Percentiles rank a stretch among this genome's conserved stretches.
These are phyloP conservation scores for Takifugu rubripes DNA, from an alignment of 2,797 vertebrate species.

Conservation along the genomic window DNA sequence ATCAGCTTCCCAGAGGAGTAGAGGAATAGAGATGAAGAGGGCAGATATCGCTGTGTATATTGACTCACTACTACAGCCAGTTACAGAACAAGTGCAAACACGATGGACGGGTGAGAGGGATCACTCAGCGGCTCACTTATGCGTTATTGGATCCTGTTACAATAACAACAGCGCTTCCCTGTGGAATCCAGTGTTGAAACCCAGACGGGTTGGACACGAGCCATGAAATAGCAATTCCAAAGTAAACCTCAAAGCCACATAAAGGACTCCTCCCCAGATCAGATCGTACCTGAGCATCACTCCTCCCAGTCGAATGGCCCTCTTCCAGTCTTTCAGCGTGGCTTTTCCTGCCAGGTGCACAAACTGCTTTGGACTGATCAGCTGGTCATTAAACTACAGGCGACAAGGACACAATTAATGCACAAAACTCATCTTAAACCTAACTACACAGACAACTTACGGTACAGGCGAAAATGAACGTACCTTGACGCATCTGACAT, in stretches of 20 bases:
- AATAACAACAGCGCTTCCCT: slow-evolving; percentile 41
- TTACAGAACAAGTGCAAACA: slow-evolving; percentile 58
- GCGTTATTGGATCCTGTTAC: slow-evolving; percentile 48
- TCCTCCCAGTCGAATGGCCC: slow-evolving; percentile 90
- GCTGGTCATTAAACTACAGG: slow-evolving; percentile 87
- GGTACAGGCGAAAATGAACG: slow-evolving; percentile 3
- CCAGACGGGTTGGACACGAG: slow-evolving; percentile 29
- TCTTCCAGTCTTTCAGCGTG: slow-evolving; percentile 94
- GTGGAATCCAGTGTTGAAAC: slow-evolving; percentile 55
- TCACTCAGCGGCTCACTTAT: slow-evolving; percentile 35
- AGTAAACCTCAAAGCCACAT: too few relatives aligned
- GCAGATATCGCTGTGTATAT: slow-evolving; percentile 27
- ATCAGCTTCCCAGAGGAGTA: slow-evolving; percentile 3
- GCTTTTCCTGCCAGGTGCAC: slow-evolving; percentile 92
- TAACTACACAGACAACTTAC: not conserved
- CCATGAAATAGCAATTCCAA: slow-evolving; percentile 25
- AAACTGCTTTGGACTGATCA: slow-evolving; percentile 95
- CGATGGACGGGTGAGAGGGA: slow-evolving; percentile 34
- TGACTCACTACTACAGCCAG: slow-evolving; percentile 28
- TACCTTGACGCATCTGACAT: slow-evolving; percentile 91
- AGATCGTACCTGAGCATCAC: slow-evolving; percentile 88
- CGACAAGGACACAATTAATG: slow-evolving; percentile 16
- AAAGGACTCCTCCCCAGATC: too few relatives aligned
- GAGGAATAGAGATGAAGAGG: slow-evolving; percentile 36
- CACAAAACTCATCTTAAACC: not conserved